A percentile compares a stretch with the other conserved stretches of the same genome.
These are phyloP conservation scores for Psittacus erithacus DNA, from an alignment of 2,113 vertebrate species.

Conservation along the genomic window DNA sequence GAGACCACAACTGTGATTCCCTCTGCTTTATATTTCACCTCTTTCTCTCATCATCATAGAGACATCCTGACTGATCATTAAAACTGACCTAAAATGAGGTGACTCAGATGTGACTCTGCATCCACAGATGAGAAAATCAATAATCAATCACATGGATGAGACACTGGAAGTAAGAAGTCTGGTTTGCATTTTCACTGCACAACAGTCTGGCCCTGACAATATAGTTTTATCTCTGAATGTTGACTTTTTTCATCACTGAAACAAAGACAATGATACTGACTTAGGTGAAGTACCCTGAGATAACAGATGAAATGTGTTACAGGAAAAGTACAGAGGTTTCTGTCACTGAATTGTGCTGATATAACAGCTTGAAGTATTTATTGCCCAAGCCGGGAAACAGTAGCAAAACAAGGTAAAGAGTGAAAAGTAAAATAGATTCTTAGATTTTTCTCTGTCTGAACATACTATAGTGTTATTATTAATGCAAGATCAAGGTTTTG, in stretches of 20 bases:
- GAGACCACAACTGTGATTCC: background rate
- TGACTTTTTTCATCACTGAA: background rate
- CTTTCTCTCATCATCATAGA: background rate
- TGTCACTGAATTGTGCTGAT: background rate
- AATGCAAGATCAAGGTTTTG: background rate
- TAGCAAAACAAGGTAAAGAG: background rate
- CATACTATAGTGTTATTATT: background rate
- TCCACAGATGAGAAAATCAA: background rate
- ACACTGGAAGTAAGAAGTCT: background rate
- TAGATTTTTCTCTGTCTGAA: background rate
- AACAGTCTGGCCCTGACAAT: background rate
- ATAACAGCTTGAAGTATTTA: background rate
- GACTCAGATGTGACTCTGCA: background rate
- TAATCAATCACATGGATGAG: background rate
- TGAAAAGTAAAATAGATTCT: background rate
- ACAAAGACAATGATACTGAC: background rate
- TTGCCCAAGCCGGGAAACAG: background rate
- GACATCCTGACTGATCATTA: background rate
- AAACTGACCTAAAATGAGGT: background rate
- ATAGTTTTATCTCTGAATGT: background rate
- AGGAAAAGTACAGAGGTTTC: background rate
- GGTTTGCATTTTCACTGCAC: background rate
- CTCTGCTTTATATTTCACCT: background rate
- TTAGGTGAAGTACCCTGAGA: background rate
- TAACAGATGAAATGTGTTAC: background rate